Percentiles rank a stretch among this genome's conserved stretches.
phyloP scores from a whole-genome alignment of 2,113 vertebrate genomes.

The Pangasianodon hypophthalmus region DNA sequence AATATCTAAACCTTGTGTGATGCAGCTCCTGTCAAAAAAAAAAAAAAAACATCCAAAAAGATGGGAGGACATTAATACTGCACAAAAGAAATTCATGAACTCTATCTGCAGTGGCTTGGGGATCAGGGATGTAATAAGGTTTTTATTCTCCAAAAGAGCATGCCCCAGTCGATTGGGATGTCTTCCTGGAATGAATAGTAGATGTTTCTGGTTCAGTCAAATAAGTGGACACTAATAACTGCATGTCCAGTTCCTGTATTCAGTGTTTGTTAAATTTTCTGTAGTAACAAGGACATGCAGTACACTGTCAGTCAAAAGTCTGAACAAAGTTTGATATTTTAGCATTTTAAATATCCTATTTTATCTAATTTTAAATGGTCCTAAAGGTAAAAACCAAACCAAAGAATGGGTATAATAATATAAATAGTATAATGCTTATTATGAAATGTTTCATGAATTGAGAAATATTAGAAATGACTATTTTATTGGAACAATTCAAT shows the following conservation, averaged over 20 bases:
- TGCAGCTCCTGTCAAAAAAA: not conserved
- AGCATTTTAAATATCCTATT: not conserved
- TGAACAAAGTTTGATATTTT: not conserved
- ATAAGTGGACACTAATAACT: not conserved
- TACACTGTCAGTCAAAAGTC: not conserved
- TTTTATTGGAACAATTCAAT: not conserved
- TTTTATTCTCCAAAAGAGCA: slow-evolving; percentile 11
- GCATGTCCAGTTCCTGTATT: not conserved
- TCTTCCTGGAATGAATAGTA: slow-evolving; percentile 1
- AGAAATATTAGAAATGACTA: not conserved
- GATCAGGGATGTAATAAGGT: slow-evolving; percentile 3
- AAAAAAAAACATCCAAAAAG: not conserved
- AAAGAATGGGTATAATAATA: not conserved
- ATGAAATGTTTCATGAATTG: not conserved
- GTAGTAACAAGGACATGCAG: not conserved
- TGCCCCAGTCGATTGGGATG: not conserved
- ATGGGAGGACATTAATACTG: not conserved
- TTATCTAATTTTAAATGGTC: not conserved
- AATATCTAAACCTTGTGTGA: slow-evolving; percentile 3
- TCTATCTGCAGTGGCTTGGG: not conserved
- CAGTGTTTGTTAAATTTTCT: not conserved
- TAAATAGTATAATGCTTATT: not conserved
- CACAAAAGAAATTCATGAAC: not conserved
- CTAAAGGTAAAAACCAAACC: not conserved
- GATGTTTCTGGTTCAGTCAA: not conserved